Conservation (phyloP, 2,113 vertebrate genomes). For the Oplegnathus fasciatus region DNA sequence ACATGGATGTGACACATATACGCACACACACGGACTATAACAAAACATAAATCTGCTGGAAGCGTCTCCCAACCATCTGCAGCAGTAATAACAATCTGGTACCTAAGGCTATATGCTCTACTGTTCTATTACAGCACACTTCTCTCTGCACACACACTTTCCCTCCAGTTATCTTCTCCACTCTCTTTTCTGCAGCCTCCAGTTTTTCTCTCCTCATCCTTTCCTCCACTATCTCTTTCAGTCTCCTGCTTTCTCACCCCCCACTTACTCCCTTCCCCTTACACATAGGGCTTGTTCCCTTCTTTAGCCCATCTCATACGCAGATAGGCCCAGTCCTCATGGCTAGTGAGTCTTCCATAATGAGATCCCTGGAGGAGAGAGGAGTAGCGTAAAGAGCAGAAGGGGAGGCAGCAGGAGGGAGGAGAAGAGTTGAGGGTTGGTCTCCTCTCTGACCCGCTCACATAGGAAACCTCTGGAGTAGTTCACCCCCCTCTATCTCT, state of each 20-base stretch:
- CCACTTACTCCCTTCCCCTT: slow-evolving; percentile 8
- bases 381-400: slow-evolving; percentile 43
- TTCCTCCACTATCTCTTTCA: slow-evolving; percentile 21
- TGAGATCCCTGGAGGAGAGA: slow-evolving; percentile 80
- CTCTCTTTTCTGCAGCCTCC: slow-evolving; percentile 24
- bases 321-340: slow-evolving; percentile 52
- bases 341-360: slow-evolving; percentile 71
- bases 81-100: slow-evolving; percentile 74
- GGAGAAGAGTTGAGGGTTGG: slow-evolving; percentile 38
- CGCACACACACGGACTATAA: slow-evolving; percentile 35
- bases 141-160: slow-evolving; percentile 31
- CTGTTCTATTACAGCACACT: slow-evolving; percentile 61
- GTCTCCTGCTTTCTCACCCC: slow-evolving; percentile 4
- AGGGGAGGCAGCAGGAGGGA: slow-evolving; percentile 11
- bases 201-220: slow-evolving; percentile 17
- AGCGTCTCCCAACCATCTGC: slow-evolving; percentile 72
- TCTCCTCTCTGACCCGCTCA: slow-evolving; percentile 57
- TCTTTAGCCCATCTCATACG: slow-evolving; percentile 46
- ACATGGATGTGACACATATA: slow-evolving; percentile 43
- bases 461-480: slow-evolving; percentile 44
- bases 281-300: slow-evolving; percentile 31
- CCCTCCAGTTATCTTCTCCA: slow-evolving; percentile 22
- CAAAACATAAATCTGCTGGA: slow-evolving; percentile 67
- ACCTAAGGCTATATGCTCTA: slow-evolving; percentile 59
- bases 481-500: slow-evolving; percentile 5